Percentiles rank a stretch among this genome's conserved stretches.
Conservation (phyloP, 2,797 vertebrate genomes). For the Pelodytes ibericus region DNA sequence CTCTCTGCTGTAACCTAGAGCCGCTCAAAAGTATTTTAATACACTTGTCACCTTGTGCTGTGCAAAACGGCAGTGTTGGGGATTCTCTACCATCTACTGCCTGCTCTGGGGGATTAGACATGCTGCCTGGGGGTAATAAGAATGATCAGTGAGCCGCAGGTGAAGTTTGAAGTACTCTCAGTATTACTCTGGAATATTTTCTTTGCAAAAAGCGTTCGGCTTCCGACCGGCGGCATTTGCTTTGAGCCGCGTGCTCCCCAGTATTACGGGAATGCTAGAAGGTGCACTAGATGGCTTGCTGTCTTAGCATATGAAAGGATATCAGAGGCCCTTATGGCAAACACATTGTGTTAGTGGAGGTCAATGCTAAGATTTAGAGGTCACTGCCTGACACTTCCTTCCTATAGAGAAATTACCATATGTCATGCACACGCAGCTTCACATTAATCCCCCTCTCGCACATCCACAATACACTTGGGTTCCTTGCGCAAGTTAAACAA, state of each 20-base stretch:
- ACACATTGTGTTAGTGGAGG: constrained; percentile 65
- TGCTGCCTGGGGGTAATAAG: no score
- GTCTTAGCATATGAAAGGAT: constrained; percentile 72
- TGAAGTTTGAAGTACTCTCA: no score
- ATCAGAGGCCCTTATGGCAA: constrained; percentile 68
- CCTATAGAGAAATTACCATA: constrained; percentile 79
- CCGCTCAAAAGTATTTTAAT: no score
- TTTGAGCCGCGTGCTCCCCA: constrained; percentile 27
- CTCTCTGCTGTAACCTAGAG: no score
- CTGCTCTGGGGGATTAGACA: no score
- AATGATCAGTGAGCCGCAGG: no score
- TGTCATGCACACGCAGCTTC: constrained; percentile 82
- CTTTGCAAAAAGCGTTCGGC: not conserved
- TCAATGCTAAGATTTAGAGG: constrained; percentile 71
- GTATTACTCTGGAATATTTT: no score
- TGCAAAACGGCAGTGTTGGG: no score
- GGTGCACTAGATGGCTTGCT: constrained; percentile 56
- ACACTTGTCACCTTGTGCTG: no score
- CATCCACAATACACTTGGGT: constrained; percentile 73
- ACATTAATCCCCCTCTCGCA: constrained; percentile 76
- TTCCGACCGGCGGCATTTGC: constrained; percentile 26
- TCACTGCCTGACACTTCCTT: constrained; percentile 76
- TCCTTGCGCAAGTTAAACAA: constrained; percentile 70
- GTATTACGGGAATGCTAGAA: constrained; percentile 49
- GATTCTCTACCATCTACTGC: no score